phyloP scores from a whole-genome alignment of 2,113 vertebrate species.

The Acanthochromis polyacanthus region DNA sequence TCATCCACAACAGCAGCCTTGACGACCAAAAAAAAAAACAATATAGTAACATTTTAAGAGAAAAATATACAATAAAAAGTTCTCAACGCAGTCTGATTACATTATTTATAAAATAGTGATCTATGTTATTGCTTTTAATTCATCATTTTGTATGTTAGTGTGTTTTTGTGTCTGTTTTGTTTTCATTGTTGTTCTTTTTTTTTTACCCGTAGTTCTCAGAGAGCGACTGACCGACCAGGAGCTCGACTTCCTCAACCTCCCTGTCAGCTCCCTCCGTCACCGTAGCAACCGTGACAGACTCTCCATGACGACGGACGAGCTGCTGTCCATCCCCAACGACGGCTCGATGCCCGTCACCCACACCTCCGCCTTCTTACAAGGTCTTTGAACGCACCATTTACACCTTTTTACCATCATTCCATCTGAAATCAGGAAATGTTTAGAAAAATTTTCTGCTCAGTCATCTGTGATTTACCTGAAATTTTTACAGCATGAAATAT shows the following conservation, averaged over 20 bases:
- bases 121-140: no score
- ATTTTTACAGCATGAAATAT: no score
- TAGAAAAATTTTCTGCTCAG: no score
- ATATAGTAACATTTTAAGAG: no score
- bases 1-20: no score
- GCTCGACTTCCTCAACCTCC: slow-evolving; percentile 79
- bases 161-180: not conserved
- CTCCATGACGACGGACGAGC: slow-evolving; percentile 91
- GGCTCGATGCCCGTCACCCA: slow-evolving; percentile 83
- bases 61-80: no score
- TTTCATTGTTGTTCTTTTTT: not conserved
- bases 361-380: slow-evolving; percentile 42
- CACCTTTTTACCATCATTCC: no score
- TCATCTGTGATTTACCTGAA: no score
- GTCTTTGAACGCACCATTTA: slow-evolving; percentile 36
- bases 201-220: slow-evolving; percentile 72
- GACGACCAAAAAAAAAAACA: no score
- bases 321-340: slow-evolving; percentile 87
- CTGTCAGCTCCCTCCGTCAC: slow-evolving; percentile 65
- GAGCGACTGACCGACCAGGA: slow-evolving; percentile 78
- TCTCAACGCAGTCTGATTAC: not conserved
- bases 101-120: not conserved
- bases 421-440: no score
- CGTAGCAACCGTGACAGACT: slow-evolving; percentile 79
- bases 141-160: no score